phyloP scores from a whole-genome alignment of 2,113 vertebrate genomes.

The Serinus canaria region DNA sequence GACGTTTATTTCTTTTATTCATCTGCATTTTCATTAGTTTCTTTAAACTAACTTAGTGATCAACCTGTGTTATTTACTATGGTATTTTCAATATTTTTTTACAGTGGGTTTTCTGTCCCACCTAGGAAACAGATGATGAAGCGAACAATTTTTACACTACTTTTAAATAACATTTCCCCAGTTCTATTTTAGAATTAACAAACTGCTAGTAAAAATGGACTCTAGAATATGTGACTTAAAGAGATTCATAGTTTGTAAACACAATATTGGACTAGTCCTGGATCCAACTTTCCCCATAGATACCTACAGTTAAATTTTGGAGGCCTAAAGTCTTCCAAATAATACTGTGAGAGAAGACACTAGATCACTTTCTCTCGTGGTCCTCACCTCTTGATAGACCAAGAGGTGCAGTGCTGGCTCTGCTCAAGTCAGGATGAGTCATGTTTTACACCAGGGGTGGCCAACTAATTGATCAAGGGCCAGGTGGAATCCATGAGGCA shows the following conservation, averaged over 20 bases:
- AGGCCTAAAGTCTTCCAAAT: background rate
- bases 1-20: background rate
- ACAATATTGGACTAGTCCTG: background rate
- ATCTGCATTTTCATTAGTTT: background rate
- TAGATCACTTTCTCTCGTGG: background rate
- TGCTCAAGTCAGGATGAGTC: background rate
- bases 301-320: background rate
- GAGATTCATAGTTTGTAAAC: background rate
- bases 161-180: background rate
- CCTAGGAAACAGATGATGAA: background rate
- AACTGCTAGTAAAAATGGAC: background rate
- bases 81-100: background rate
- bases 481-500: background rate
- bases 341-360: background rate
- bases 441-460: background rate
- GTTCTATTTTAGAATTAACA: background rate
- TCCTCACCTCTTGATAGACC: background rate
- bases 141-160: background rate
- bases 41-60: background rate
- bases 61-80: background rate
- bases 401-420: background rate
- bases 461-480: background rate
- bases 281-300: background rate
- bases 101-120: background rate
- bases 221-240: background rate